Evolutionary conservation across 2,888 invertebrate genomes (phyloP), one percentile per base, ranked within the genome.

Genomic region (Zelleria hepariella): DNA sequence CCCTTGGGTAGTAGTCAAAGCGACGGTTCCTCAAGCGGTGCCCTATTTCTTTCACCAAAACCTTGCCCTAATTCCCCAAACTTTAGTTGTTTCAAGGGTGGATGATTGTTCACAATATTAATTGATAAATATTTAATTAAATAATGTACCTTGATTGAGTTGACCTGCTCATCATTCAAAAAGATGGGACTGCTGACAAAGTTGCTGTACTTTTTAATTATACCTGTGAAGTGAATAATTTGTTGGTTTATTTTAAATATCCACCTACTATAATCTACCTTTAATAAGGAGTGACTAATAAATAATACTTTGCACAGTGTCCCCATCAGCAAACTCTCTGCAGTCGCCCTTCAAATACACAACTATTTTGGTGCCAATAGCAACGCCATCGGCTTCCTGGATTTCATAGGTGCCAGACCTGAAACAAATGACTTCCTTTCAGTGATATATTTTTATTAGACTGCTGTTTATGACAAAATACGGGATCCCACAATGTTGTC

Each of bases 191-290:
- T 95, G 32, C 97, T 96, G 52, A 99, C 96, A 78, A 99, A 99
- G 81, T 98, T 98, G 78, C 98, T 98, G 87, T 99, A 99, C 77
- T 98, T 98, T 74, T 95, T 94, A 21, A 98, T 95, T 52, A 98
- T 93, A 65, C 90, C 95, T 94, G 85, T 58, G 86, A 90, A 65
- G 63, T 52, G 15, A 10, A 6, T 5, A 3, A 23, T 52, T 52
- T 4, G 20, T 4, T 21, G 7, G 4, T n/a, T 10, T 48, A 4
- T 10, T 4, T 4, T 4, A 15, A 6, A n/a, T 10, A 10, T 48
- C 48, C 48, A n/a, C n/a, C n/a, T 48, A 48, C 48, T 4, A 15
- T 48, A 48, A 6, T 15, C 10, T 7, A 32, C 6, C 32, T 7
- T 5, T 32, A 5, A 7, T 8, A 32, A 7, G 10, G 10, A 10